Evolutionary conservation across 2,888 invertebrate genomes (phyloP).

Genomic region (Theretra japonica): DNA sequence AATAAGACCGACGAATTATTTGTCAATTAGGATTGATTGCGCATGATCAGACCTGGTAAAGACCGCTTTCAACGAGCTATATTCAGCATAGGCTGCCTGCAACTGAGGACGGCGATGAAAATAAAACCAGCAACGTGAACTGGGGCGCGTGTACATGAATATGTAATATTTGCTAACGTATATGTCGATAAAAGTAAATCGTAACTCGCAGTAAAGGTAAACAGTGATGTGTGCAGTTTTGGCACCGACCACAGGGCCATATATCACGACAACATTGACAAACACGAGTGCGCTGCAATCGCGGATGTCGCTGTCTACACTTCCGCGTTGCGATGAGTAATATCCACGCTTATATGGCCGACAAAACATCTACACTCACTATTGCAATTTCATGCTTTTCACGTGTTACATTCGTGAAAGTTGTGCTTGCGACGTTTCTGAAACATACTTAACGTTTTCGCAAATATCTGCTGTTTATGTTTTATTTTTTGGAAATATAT

Average conservation of each 20-base stretch:
- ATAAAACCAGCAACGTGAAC: neutral
- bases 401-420: constrained; percentile 24
- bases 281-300: constrained; percentile 70
- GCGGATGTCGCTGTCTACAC: constrained; percentile 73
- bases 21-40: no score
- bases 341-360: constrained; percentile 49
- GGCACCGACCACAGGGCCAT: constrained; percentile 65
- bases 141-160: neutral
- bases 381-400: constrained; percentile 29
- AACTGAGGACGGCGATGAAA: no score
- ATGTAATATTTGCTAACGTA: neutral
- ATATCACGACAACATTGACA: constrained; percentile 73
- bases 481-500: neutral
- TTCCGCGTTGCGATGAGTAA: constrained; percentile 74
- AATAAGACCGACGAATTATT: no score
- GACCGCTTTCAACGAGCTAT: no score
- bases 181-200: constrained; percentile 38
- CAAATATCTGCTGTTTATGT: neutral
- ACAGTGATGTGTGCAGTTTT: constrained; percentile 60
- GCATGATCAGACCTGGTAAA: no score
- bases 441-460: neutral
- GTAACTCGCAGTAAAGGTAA: constrained; percentile 56
- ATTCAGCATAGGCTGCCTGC: no score
- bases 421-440: neutral
- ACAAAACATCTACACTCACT: constrained; percentile 30